Conservation (phyloP, 2,888 invertebrate species). For the Cheilosia urbana region DNA sequence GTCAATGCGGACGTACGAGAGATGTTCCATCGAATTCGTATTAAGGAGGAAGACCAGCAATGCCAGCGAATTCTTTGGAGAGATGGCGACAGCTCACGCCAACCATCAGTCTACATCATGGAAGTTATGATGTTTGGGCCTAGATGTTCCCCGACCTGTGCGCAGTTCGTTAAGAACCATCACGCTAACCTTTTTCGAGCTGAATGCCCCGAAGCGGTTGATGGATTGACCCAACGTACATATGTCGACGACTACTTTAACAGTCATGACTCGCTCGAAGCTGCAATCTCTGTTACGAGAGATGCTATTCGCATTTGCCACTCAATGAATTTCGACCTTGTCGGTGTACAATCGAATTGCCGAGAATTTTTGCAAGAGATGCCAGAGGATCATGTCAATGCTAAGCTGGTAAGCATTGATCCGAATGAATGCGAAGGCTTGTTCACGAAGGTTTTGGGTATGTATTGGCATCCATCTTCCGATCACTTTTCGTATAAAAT, state of each 20-base stretch:
- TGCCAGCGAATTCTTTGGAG: constrained; percentile 60
- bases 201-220: constrained; percentile 38
- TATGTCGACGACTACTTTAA: constrained; percentile 65
- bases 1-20: constrained; percentile 67
- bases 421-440: neutral
- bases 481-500: neutral
- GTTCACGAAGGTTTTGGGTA: neutral
- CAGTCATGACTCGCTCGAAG: constrained; percentile 5
- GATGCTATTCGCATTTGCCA: constrained; percentile 16
- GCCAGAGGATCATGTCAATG: constrained; percentile 3
- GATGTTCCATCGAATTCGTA: constrained; percentile 66
- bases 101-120: constrained; percentile 58
- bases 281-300: neutral
- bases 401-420: constrained; percentile 1
- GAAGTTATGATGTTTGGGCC: constrained; percentile 73
- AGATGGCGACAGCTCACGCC: constrained; percentile 47
- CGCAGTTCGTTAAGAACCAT: constrained; percentile 65
- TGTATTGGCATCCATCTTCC: constrained; percentile 4
- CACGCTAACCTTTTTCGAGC: constrained; percentile 28
- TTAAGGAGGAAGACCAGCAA: constrained; percentile 22
- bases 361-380: neutral
- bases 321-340: constrained; percentile 30
- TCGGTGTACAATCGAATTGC: constrained; percentile 20
- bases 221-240: constrained; percentile 42
- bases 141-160: constrained; percentile 56